phyloP scores from a whole-genome alignment of 23 tunicate species.

The Clavelina lepadiformis region DNA sequence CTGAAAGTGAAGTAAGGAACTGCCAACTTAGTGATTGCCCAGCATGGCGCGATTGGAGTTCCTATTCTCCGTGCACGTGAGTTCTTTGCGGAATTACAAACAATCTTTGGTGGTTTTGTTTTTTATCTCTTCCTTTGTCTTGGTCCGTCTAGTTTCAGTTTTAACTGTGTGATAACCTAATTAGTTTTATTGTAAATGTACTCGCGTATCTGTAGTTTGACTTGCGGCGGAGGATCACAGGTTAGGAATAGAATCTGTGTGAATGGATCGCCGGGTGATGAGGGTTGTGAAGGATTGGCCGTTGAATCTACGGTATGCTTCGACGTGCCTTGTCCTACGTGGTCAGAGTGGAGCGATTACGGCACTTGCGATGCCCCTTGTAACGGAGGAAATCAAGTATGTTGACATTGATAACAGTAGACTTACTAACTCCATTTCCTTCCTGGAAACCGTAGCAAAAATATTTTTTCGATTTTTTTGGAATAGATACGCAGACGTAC shows the following conservation, averaged over 20 bases:
- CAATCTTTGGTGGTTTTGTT: too few species aligned
- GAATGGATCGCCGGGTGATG: slow-evolving; percentile 41
- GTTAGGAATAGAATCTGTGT: slow-evolving; percentile 46
- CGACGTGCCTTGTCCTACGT: slow-evolving; percentile 39
- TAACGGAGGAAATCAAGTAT: slow-evolving; percentile 37
- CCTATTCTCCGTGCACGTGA: too few species aligned
- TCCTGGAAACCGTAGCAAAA: not conserved
- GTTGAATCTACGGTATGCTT: slow-evolving; percentile 20
- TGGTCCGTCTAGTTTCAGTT: too few species aligned
- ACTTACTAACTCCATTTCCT: not conserved
- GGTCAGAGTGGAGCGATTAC: slow-evolving; percentile 59
- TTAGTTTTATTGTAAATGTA: too few species aligned
- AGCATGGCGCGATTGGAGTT: slow-evolving; percentile 49
- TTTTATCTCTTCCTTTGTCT: too few species aligned
- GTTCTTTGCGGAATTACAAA: too few species aligned
- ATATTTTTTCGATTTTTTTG: not conserved
- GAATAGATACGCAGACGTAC: slow-evolving; percentile 27
- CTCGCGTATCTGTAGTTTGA: slow-evolving; percentile 19
- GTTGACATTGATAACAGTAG: not conserved
- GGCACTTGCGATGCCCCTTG: slow-evolving; percentile 58
- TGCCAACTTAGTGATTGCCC: slow-evolving; percentile 28
- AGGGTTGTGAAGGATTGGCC: slow-evolving; percentile 55
- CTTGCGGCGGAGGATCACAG: slow-evolving; percentile 49
- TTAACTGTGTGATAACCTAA: too few species aligned
- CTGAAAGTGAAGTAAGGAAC: slow-evolving; percentile 2